Conservation (phyloP, 2,888 invertebrate species). For the Chymomyza procnemis region DNA sequence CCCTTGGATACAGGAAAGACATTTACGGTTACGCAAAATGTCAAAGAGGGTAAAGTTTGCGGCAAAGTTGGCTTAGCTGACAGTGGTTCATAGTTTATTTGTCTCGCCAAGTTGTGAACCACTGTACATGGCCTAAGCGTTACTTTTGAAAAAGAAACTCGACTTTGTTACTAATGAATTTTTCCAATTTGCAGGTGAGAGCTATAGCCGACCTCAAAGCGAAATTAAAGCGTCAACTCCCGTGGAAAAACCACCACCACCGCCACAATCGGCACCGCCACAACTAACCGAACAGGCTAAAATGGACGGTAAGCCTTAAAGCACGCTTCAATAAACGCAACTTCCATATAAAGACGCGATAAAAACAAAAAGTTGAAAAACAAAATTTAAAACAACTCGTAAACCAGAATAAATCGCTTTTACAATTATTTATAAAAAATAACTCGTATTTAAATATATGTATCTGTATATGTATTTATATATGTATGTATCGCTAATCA, state of each 20-base stretch:
- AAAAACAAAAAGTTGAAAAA: conserved; percentile 29
- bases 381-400: conserved; percentile 35
- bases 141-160: background rate
- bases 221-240: conserved; percentile 89
- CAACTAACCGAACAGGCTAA: conserved; percentile 82
- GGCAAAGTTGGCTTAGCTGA: background rate
- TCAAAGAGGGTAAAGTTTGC: conserved; percentile 83
- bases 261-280: conserved; percentile 85
- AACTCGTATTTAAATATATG: conserved; percentile 71
- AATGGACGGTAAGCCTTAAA: conserved; percentile 80
- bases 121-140: no score
- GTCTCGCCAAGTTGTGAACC: no score
- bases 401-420: conserved; percentile 55
- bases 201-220: conserved; percentile 90
- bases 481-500: conserved; percentile 72
- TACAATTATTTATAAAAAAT: conserved; percentile 63
- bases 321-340: conserved; percentile 74
- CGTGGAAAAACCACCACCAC: conserved; percentile 82
- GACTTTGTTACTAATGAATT: conserved; percentile 39
- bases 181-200: conserved; percentile 82
- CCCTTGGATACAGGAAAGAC: conserved; percentile 95
- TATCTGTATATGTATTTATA: conserved; percentile 63
- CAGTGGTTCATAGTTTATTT: no score
- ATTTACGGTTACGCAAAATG: conserved; percentile 95
- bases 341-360: conserved; percentile 62